Evolutionary conservation across 2,888 invertebrate species (phyloP), one percentile per base, ranked within the genome.

Genomic region (Smittia sp.): DNA sequence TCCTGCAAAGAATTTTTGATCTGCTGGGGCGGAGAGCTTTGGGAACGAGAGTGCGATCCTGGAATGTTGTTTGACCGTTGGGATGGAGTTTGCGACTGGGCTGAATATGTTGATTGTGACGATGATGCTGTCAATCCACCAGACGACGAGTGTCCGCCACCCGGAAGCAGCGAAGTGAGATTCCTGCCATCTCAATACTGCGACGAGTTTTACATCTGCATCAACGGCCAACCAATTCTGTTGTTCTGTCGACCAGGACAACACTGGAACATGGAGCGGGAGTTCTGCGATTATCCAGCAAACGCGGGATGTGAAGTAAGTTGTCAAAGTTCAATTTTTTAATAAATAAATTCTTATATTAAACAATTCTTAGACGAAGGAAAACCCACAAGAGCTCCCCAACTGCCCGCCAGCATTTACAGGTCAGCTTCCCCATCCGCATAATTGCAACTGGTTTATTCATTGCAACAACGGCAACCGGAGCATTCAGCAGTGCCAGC

Each of bases 281-380:
- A 24, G 1, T 39, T 9, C 22, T 72, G 72, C 27, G 72, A 72
- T 38, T 11, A 62, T 62, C 72, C 72, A n/a, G 6, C 4, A 18
- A 32, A 13, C 11, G 72, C 72, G 7, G 72, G 72, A 38, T 72
- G 72, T 62, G 39, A 72, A 11, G 63, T 63, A 11, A 25, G 63
- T 58, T 22, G 9, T n/a, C 15, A n/a, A 2, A 63, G 27, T 27
- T 58, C 22, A 52, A 46, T 52, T 32, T 52, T 52, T 72, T 25
- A 22, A 58, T 9, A n/a, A 22, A 9, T 13, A 4, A 2, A 22
- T n/a, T n/a, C n/a, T n/a, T n/a, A n/a, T n/a, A n/a, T n/a, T n/a
- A n/a, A n/a, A n/a, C n/a, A n/a, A n/a, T n/a, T n/a, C n/a, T n/a
- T n/a, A n/a, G n/a, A n/a, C n/a, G n/a, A n/a, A n/a, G n/a, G 54